These are phyloP conservation scores for roundworm (Caenorhabditis elegans) DNA, from an alignment of 1,140 invertebrate genomes.

Conservation along the genomic window WBcel235 BX284602.5:10995501-10996000, in stretches of 20 bases:
- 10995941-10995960: too few species aligned
- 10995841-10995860: too few species aligned
- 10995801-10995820: too few species aligned
- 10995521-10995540: background rate
- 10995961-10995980: too few species aligned
- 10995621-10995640: constrained; percentile 17
- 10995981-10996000: too few species aligned
- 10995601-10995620: background rate
- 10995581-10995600: too few species aligned
- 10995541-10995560: background rate
- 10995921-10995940: too few species aligned
- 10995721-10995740: background rate
- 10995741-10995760: constrained; percentile 71
- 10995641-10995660: constrained; percentile 26
- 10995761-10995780: background rate
- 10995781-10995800: too few species aligned
- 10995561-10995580: constrained; percentile 11
- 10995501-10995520: constrained; percentile 19
- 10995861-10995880: too few species aligned
- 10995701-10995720: background rate
- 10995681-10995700: background rate
- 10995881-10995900: too few species aligned
- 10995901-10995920: too few species aligned
- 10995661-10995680: background rate
- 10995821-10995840: too few species aligned